Base-by-base conservation (phyloP, 2,888 invertebrate genomes). In the Dichetophora obliterata region DNA sequence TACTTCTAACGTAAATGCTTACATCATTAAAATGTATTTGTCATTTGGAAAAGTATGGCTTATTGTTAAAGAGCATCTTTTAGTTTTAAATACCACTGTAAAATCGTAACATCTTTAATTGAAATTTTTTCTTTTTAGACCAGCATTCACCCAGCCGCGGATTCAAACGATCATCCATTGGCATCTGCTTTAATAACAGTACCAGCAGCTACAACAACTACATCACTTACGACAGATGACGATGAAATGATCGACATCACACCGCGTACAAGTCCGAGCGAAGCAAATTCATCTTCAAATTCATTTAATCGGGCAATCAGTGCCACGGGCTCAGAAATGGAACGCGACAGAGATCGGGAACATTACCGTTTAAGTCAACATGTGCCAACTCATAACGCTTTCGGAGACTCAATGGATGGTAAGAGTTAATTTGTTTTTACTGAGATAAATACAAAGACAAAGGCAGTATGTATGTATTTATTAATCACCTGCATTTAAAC, bases 181-280 rank as follows among this genome's bases (percentile, higher is more conserved):
- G 85, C 88, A 75, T 81, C 85, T 34, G 70, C 81, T 76, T 19
- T 77, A 52, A 77, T 61, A 63, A 16, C 43, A 5, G 57, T 66
- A 6, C 61, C 59, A 19, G 79, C 83, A 69, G 80, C 81, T 59
- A 84, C 86, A 75, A 86, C 86, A 76, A 85, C 88, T 70, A 86
- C 87, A 76, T 83, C 85, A 70, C 82, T 85, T 50, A 84, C 85
- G 59, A 82, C 83, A 65, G 92, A 92, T 87, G 89, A 88, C 79
- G 93, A 93, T 88, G 93, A 92, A 85, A 93, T 93, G 92, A 92
- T 92, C 82, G 93, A 93, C 86, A 92, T 93, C 81, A 91, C 91
- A 70, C 92, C 92, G 79, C 90, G 91, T 75, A 91, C 87, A 75
- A 88, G 87, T 83, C 87, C 88, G 19, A 87, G 85, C 72, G 89